Percentiles rank a stretch among this genome's conserved stretches.
Evolutionary conservation across 2,113 vertebrate genomes (phyloP).

Genomic region (Corvus moneduloides): DNA sequence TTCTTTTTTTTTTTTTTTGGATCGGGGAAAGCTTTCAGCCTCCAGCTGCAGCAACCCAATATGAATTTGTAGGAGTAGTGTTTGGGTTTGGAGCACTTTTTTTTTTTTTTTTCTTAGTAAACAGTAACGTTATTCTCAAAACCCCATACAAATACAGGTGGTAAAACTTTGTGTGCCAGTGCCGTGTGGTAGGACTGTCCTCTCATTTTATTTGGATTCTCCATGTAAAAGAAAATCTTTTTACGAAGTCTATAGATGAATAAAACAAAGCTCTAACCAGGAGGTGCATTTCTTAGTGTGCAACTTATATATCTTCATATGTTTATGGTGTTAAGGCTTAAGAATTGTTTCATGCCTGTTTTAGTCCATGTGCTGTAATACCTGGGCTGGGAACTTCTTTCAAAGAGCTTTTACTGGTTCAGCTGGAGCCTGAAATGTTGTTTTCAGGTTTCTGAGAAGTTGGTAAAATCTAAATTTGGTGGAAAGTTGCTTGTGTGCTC

Average conservation of each 20-base stretch:
- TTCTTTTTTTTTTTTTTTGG: accelerated
- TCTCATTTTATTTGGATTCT: not conserved
- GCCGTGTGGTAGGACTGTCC: not conserved
- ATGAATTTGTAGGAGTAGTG: not conserved
- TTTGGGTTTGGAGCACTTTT: not conserved
- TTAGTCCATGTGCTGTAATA: not conserved
- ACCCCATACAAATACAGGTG: not conserved
- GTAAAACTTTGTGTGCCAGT: not conserved
- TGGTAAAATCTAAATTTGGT: slow-evolving; percentile 49
- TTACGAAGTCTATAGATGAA: not conserved
- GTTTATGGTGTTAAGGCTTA: not conserved
- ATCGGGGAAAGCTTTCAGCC: not conserved
- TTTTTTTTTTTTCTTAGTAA: not conserved
- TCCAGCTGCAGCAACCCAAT: not conserved
- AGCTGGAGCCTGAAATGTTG: not conserved
- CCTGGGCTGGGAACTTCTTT: not conserved
- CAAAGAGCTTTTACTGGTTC: not conserved
- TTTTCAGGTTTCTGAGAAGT: slow-evolving; percentile 25
- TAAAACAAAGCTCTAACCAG: not conserved
- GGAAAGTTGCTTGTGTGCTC: not conserved
- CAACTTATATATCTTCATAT: not conserved
- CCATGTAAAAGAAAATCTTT: not conserved
- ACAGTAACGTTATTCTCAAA: not conserved
- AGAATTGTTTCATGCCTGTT: not conserved
- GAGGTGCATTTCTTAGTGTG: not conserved